Conservation (phyloP, 2,113 vertebrate species). For the Chionomys nivalis region DNA sequence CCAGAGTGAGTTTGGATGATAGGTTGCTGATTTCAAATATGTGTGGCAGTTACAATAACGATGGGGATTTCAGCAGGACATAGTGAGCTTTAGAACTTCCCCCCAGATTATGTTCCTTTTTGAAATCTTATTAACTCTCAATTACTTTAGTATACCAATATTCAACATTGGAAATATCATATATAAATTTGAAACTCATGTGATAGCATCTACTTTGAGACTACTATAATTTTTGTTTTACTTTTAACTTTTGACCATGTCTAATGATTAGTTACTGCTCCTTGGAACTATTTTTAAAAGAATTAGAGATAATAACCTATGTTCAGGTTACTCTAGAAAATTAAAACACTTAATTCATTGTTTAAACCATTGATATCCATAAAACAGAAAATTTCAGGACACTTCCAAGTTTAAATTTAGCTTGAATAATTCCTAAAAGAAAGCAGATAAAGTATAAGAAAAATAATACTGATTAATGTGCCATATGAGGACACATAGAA, state of each 20-base stretch:
- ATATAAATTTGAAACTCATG: not conserved
- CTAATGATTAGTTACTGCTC: not conserved
- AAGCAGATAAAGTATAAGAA: not conserved
- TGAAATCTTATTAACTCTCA: not conserved
- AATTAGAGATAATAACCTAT: not conserved
- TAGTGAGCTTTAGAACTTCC: not conserved
- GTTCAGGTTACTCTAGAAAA: not conserved
- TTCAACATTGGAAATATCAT: not conserved
- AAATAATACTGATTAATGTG: not conserved
- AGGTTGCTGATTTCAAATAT: not conserved
- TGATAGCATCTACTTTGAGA: not conserved
- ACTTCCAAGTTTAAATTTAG: not conserved
- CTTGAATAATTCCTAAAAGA: not conserved
- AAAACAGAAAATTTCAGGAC: not conserved
- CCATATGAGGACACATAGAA: not conserved
- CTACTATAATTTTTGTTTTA: not conserved
- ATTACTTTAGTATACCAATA: not conserved
- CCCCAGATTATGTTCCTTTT: not conserved
- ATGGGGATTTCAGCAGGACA: not conserved
- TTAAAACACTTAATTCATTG: not conserved
- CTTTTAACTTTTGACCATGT: conserved; percentile 2
- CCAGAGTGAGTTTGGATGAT: not conserved
- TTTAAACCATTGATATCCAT: not conserved
- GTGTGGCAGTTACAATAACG: not conserved
- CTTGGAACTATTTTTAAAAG: not conserved